Conservation (phyloP, 1,140 invertebrate genomes). For the Euwallacea similis region DNA sequence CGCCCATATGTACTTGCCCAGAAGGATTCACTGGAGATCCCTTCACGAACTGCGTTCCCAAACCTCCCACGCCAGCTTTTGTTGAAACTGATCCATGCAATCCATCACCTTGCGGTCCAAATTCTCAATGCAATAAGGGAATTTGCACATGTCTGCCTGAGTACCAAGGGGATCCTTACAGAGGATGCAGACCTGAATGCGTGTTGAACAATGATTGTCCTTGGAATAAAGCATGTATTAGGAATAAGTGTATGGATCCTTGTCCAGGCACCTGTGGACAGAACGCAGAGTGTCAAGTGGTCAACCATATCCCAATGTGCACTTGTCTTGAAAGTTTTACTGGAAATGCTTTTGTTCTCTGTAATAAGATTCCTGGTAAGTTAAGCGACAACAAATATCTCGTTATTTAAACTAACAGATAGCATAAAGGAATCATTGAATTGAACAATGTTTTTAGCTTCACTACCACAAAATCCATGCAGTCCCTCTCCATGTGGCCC, state of each 20-base stretch:
- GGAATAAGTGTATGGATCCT: conserved; percentile 72
- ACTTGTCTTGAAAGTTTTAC: conserved; percentile 64
- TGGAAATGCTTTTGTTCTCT: conserved; percentile 67
- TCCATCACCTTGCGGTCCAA: conserved; percentile 68
- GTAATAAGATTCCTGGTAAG: conserved; percentile 55
- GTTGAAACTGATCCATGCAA: conserved; percentile 59
- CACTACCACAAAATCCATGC: conserved; percentile 61
- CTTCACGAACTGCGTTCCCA: conserved; percentile 59
- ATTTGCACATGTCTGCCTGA: conserved; percentile 71
- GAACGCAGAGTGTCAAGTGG: conserved; percentile 66
- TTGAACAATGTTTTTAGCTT: conserved; percentile 46
- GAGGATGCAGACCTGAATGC: conserved; percentile 75
- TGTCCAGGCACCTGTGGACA: conserved; percentile 72
- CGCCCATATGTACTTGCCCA: conserved; percentile 65
- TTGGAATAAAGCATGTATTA: conserved; percentile 67
- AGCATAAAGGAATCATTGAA: no score
- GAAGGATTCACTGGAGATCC: conserved; percentile 68
- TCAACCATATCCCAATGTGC: conserved; percentile 70
- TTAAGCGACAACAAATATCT: not conserved
- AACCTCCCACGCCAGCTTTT: conserved; percentile 55
- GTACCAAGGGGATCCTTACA: conserved; percentile 71
- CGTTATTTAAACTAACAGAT: no score
- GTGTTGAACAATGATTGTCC: conserved; percentile 68
- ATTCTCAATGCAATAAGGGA: conserved; percentile 62
- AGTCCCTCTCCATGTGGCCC: conserved; percentile 68